These are phyloP conservation scores for Drosophila tripunctata DNA, from an alignment of 2,888 invertebrate species.

Conservation along the genomic window DNA sequence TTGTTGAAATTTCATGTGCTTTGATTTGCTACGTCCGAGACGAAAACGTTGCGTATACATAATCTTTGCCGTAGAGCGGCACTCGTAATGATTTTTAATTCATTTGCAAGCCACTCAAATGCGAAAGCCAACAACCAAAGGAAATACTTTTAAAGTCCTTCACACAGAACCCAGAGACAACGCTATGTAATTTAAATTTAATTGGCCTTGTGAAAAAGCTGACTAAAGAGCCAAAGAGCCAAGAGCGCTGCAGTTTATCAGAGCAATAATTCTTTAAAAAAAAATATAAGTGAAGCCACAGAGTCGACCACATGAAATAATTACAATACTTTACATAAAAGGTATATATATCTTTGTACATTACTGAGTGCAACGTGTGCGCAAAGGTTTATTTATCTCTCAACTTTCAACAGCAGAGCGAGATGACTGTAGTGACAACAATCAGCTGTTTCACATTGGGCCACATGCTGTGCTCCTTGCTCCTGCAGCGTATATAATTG, in stretches of 20 bases:
- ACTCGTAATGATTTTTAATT: slow-evolving; percentile 68
- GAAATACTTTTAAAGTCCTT: slow-evolving; percentile 46
- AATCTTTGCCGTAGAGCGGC: slow-evolving; percentile 34
- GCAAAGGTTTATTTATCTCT: slow-evolving; percentile 1
- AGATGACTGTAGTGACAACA: slow-evolving; percentile 2
- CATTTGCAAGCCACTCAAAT: slow-evolving; percentile 44
- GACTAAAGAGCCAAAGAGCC: too few relatives aligned
- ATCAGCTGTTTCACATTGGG: slow-evolving; percentile 21
- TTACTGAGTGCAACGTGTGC: slow-evolving; percentile 5
- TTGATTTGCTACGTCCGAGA: slow-evolving; percentile 59
- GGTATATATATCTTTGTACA: background rate
- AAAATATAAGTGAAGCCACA: slow-evolving; percentile 24
- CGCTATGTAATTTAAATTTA: slow-evolving; percentile 70
- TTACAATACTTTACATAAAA: slow-evolving; percentile 38
- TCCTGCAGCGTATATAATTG: slow-evolving; percentile 53
- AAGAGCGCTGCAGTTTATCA: background rate
- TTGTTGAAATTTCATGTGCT: slow-evolving; percentile 62
- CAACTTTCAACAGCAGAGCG: background rate
- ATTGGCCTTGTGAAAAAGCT: slow-evolving; percentile 35
- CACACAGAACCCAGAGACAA: slow-evolving; percentile 29
- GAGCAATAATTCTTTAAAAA: slow-evolving; percentile 47
- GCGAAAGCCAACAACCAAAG: slow-evolving; percentile 3
- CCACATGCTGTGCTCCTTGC: slow-evolving; percentile 28
- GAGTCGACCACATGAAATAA: slow-evolving; percentile 41
- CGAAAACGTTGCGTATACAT: slow-evolving; percentile 31